Conservation (phyloP, 2,113 vertebrate species). For the Tyto alba region DNA sequence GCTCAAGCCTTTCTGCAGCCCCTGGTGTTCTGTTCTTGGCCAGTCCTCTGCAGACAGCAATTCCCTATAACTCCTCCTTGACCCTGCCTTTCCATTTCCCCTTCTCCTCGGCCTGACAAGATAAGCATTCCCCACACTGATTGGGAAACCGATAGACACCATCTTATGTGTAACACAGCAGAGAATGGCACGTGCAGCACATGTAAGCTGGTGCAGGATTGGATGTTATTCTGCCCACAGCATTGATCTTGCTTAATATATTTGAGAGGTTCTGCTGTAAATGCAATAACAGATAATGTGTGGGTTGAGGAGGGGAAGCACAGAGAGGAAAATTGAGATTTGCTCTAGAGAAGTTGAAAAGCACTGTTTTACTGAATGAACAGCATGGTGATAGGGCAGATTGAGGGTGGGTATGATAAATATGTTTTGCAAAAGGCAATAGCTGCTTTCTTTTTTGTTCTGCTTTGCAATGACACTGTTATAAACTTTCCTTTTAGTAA, state of each 20-base stretch:
- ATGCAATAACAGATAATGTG: neutral
- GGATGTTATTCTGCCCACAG: neutral
- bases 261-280: neutral
- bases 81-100: neutral
- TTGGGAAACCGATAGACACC: neutral
- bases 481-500: neutral
- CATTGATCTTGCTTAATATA: neutral
- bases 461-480: neutral
- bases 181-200: neutral
- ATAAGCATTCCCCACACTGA: neutral
- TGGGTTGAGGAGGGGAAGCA: neutral
- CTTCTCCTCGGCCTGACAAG: neutral
- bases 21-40: neutral
- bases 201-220: neutral
- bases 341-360: neutral
- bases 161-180: fast-evolving
- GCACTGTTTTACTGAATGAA: neutral
- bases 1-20: neutral
- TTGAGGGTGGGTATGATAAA: neutral
- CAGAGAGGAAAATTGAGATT: neutral
- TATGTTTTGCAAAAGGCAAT: neutral
- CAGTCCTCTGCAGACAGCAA: neutral
- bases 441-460: neutral
- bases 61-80: neutral
- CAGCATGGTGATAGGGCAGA: neutral